These are phyloP conservation scores for Frankliniella intonsa DNA, from an alignment of 2,888 invertebrate species.

Conservation along the genomic window DNA sequence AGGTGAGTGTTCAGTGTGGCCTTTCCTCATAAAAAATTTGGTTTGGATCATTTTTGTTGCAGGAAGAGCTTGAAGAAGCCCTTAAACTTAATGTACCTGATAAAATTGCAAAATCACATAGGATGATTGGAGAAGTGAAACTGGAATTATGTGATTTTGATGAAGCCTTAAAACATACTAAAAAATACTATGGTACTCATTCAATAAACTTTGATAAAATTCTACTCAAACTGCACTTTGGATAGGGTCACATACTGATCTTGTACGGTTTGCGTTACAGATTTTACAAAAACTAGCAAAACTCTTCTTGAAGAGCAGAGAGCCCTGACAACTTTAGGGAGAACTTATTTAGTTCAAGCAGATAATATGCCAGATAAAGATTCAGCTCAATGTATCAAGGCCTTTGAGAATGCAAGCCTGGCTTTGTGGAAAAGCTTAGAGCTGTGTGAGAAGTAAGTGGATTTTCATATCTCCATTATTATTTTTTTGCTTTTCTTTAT, in stretches of 20 bases:
- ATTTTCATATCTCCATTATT: not conserved
- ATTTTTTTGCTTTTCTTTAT: not conserved
- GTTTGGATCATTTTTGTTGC: not conserved
- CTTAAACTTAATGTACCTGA: not conserved
- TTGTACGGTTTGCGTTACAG: not conserved
- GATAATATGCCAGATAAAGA: not conserved
- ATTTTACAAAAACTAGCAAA: not conserved
- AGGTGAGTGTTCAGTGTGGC: not conserved
- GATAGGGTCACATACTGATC: not conserved
- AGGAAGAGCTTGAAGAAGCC: not conserved
- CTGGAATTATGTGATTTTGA: not conserved
- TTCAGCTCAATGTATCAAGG: not conserved
- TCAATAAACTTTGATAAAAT: not conserved
- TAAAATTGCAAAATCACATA: not conserved
- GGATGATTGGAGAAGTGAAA: not conserved
- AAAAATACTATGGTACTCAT: not conserved
- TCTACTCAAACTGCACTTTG: not conserved
- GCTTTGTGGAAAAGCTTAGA: not conserved
- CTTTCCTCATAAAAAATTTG: not conserved
- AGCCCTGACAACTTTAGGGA: not conserved
- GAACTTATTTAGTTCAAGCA: not conserved
- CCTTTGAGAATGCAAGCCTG: not conserved
- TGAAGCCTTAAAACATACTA: not conserved
- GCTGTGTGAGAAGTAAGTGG: not conserved
- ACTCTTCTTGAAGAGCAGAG: not conserved